Evolutionary conservation across 2,797 vertebrate species (phyloP).

Genomic region (Microctenopoma steveboyesi): DNA sequence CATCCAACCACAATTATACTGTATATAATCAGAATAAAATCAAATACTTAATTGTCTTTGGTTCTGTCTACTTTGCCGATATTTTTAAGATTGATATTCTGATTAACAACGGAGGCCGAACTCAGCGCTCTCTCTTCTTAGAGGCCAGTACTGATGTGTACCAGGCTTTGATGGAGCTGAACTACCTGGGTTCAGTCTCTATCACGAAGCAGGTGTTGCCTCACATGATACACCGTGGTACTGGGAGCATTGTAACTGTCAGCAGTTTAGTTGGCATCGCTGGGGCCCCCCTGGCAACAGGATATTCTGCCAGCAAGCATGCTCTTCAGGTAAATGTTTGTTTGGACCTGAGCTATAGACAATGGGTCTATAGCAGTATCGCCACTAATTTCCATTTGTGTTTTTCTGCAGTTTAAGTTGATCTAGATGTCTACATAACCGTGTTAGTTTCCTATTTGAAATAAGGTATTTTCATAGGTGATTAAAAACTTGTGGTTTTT

Average conservation of each 20-base stretch:
- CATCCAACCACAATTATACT: neutral
- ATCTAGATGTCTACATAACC: neutral
- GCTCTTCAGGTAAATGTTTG: constrained; percentile 87
- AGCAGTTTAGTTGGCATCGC: constrained; percentile 89
- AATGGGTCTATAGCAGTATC: no score
- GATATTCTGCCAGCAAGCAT: constrained; percentile 94
- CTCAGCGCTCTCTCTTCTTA: constrained; percentile 88
- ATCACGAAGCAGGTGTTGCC: constrained; percentile 91
- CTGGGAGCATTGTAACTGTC: constrained; percentile 88
- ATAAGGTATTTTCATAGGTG: neutral
- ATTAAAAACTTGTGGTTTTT: neutral
- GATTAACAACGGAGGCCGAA: constrained; percentile 92
- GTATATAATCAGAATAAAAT: no score
- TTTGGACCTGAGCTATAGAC: neutral
- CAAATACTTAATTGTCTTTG: neutral
- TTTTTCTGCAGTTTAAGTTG: neutral
- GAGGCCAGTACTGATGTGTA: constrained; percentile 89
- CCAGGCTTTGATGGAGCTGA: constrained; percentile 89
- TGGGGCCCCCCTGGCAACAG: constrained; percentile 84
- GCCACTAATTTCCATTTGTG: neutral
- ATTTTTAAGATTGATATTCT: constrained; percentile 90
- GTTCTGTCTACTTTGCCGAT: neutral
- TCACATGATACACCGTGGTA: constrained; percentile 88
- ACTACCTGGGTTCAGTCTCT: constrained; percentile 93
- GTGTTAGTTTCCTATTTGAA: neutral